Percentiles rank a stretch among this genome's conserved stretches.
Conservation (phyloP, 1,140 invertebrate species). For the Solenopsis fugax region DNA sequence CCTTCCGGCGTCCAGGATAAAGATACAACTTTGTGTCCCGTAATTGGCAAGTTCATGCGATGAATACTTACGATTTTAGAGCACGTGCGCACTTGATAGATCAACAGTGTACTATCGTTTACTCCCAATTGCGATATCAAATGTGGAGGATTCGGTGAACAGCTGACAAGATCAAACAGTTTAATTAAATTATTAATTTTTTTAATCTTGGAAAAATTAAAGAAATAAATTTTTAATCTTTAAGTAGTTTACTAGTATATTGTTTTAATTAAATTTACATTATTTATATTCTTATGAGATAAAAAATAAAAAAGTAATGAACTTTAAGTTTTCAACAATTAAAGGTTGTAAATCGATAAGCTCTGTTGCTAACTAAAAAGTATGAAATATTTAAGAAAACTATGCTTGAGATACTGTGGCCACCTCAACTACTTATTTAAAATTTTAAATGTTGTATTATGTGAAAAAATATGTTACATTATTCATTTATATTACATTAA, state of each 20-base stretch:
- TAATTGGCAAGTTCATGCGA: slow-evolving; percentile 25
- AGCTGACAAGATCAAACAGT: slow-evolving; percentile 65
- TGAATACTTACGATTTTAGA: slow-evolving; percentile 76
- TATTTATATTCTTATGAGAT: too few species aligned
- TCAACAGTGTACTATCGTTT: slow-evolving; percentile 50
- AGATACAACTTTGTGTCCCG: slow-evolving; percentile 64
- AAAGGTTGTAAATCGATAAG: too few species aligned
- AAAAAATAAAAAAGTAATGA: too few species aligned
- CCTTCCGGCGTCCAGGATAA: slow-evolving; percentile 76
- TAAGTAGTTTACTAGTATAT: too few species aligned
- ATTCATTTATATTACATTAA: neutral
- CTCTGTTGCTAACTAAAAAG: too few species aligned
- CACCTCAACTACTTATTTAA: too few species aligned
- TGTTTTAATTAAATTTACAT: too few species aligned
- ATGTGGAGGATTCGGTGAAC: slow-evolving; percentile 69
- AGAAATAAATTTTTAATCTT: neutral
- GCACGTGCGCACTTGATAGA: slow-evolving; percentile 77
- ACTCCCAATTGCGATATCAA: slow-evolving; percentile 71
- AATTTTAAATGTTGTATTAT: too few species aligned
- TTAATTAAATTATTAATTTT: neutral
- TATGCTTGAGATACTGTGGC: too few species aligned
- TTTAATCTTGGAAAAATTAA: slow-evolving; percentile 21
- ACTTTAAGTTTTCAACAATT: too few species aligned
- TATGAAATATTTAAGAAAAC: too few species aligned
- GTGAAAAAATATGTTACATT: neutral